Evolutionary conservation across 1,140 invertebrate species (phyloP).

Genomic region (Medauroidea extradentata): DNA sequence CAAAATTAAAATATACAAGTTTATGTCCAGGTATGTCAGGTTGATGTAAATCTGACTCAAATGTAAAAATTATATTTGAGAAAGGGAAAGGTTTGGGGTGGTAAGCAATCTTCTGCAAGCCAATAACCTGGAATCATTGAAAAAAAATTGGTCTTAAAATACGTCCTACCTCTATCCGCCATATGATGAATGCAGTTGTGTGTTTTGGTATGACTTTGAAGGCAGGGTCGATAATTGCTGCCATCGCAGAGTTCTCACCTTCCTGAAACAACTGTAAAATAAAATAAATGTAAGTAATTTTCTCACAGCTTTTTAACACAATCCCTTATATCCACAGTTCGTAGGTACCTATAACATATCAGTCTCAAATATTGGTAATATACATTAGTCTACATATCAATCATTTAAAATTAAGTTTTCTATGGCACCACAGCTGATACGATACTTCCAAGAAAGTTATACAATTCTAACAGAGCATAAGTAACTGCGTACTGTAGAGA

Average conservation of each 20-base stretch:
- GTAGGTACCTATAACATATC: no score
- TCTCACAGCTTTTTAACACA: no score
- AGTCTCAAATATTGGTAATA: no score
- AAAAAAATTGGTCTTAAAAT: neutral
- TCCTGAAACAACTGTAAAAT: slow-evolving; percentile 3
- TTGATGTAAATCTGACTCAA: neutral
- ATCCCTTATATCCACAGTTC: no score
- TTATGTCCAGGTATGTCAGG: neutral
- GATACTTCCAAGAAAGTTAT: no score
- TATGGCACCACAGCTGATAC: no score
- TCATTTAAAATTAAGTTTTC: no score
- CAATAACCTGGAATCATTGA: neutral
- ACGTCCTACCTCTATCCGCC: slow-evolving; percentile 46
- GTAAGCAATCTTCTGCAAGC: neutral
- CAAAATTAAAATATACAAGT: no score
- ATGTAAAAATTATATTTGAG: neutral
- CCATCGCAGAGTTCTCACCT: neutral
- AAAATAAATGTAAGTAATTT: no score
- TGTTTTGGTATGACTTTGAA: slow-evolving; percentile 43
- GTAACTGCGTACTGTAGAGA: no score
- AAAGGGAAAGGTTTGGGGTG: neutral
- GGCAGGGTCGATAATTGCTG: slow-evolving; percentile 20
- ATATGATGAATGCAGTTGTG: slow-evolving; percentile 43
- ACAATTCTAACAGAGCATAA: no score
- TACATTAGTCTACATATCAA: no score